Base-by-base conservation (phyloP, 2,113 vertebrate species). In the Hyla sarda region DNA sequence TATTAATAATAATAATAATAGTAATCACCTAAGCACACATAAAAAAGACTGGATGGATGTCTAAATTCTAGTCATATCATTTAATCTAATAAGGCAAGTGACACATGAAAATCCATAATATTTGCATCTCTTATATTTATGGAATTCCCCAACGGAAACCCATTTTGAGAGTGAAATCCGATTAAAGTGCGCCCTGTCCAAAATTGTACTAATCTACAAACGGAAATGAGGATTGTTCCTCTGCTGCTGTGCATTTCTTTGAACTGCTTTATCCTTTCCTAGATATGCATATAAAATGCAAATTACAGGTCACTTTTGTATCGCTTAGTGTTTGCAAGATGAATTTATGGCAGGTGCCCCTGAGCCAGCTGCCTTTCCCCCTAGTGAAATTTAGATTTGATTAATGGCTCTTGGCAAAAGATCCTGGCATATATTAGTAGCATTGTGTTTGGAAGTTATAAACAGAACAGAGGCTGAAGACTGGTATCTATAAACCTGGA, bases 371-470 rank as follows among this genome's bases (percentile, higher is more conserved):
- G 37, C 25, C 37, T 67, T 41, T 80, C 79, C 79, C 16, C 13
- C 16, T n/a, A 28, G 58, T 67, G 79, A 67, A 82, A 82, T 65
- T 9, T 65, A 67, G 58, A 23, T 65, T 34, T 65, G 58, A 65
- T 65, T 58, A 82, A 82, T 82, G n/a, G 41, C 45, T 82, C 79
- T 82, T 82, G 79, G 79, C 79, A 82, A 41, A 62, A n/a, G 45
- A 62, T 25, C 28, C 58, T 82, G 79, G 37, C 79, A 58, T 48
- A 25, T n/a, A 82, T 82, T 48, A 25, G 11, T 82, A 47, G 37
- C 28, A 67, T 82, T 82, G 79, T 47, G 58, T 82, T 41, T 16
- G 23, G 34, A 82, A 47, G 37, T 82, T 47, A 65, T 14, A 81
- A 81, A 25, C 56, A 45, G 13, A 65, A 67, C 23, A 82, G 41